Conservation (phyloP, 2,113 vertebrate species). For the Erpornis zantholeuca region DNA sequence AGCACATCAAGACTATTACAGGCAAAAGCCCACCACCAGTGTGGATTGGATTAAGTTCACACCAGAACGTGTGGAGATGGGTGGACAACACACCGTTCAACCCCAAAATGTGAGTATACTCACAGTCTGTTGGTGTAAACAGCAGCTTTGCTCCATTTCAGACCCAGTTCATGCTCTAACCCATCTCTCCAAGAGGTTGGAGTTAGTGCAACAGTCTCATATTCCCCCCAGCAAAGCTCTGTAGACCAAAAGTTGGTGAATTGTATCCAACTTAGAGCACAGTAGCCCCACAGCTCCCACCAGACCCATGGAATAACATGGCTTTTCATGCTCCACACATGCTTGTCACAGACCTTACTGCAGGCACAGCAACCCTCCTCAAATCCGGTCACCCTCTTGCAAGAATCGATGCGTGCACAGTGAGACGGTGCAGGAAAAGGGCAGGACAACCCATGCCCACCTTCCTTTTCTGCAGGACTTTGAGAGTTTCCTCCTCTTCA, state of each 20-base stretch:
- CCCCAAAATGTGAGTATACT: not conserved
- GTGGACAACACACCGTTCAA: not conserved
- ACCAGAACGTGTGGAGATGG: not conserved
- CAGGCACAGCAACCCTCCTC: not conserved
- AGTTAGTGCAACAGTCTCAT: fast-evolving
- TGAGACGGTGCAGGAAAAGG: not conserved
- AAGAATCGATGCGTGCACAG: fast-evolving
- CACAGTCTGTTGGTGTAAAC: not conserved
- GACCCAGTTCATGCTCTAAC: not conserved
- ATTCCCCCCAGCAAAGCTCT: not conserved
- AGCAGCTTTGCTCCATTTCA: not conserved
- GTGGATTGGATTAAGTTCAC: not conserved
- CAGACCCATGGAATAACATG: too few species aligned
- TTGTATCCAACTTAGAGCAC: fast-evolving
- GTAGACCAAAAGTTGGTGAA: not conserved
- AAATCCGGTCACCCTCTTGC: too few species aligned
- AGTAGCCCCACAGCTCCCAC: not conserved
- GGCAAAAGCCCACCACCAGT: not conserved
- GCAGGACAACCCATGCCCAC: not conserved
- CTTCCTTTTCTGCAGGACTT: not conserved
- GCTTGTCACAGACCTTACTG: not conserved
- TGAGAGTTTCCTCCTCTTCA: not conserved
- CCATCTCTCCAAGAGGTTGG: not conserved
- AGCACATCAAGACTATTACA: not conserved
- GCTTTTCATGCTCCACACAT: not conserved